Percentiles rank a stretch among this genome's conserved stretches.
These are phyloP conservation scores for Tauraco hartlaubi DNA, from an alignment of 2,797 vertebrate genomes.

Conservation along the genomic window DNA sequence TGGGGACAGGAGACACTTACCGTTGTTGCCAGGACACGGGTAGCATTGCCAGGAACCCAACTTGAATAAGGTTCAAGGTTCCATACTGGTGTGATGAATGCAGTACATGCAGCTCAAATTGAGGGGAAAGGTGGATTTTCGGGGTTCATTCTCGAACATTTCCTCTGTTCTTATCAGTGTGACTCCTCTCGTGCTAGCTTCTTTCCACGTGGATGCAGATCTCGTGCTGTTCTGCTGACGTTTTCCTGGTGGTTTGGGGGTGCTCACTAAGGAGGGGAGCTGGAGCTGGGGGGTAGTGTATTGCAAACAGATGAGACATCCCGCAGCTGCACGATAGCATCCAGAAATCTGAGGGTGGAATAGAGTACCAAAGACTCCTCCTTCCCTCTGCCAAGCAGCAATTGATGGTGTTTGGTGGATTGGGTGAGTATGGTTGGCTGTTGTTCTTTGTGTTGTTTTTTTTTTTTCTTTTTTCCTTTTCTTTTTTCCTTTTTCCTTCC, in stretches of 20 bases:
- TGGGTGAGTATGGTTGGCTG: accelerated
- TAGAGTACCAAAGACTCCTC: neutral
- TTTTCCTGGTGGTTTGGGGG: slow-evolving; percentile 2
- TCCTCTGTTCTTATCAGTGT: neutral
- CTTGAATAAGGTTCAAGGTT: slow-evolving; percentile 10
- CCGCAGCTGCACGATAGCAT: neutral
- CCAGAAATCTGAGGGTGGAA: slow-evolving; percentile 16
- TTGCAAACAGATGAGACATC: slow-evolving; percentile 36
- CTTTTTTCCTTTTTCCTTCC: neutral
- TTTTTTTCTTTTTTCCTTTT: accelerated
- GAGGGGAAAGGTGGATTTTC: neutral
- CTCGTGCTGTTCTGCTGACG: slow-evolving; percentile 20
- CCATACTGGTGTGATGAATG: neutral
- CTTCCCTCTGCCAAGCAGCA: neutral
- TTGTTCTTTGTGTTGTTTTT: too few species aligned
- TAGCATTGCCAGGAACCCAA: neutral
- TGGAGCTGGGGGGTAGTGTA: slow-evolving; percentile 11
- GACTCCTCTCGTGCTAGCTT: neutral
- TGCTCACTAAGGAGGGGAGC: neutral
- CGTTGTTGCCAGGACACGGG: neutral
- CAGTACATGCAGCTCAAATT: neutral
- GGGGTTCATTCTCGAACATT: slow-evolving; percentile 8
- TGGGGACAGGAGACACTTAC: neutral
- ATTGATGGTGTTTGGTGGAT: neutral
- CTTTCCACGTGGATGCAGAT: neutral